Evolutionary conservation across 2,797 vertebrate genomes (phyloP).

Genomic region (Coccyzus lansbergi): DNA sequence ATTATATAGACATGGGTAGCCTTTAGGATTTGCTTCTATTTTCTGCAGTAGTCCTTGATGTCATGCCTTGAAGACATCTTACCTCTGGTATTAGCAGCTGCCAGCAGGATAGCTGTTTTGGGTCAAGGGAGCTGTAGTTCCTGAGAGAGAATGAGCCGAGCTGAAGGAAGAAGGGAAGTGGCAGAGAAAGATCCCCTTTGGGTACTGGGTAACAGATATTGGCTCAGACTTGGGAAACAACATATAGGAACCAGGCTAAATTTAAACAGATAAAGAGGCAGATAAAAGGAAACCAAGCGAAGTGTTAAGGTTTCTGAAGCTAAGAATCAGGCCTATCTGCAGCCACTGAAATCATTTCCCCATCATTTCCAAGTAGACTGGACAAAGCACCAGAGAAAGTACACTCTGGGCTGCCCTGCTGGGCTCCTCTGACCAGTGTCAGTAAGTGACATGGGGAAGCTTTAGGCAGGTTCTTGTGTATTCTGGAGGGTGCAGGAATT

Average conservation of each 20-base stretch:
- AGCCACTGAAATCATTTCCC: background rate
- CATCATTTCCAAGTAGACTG: conserved; percentile 68
- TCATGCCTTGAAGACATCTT: conserved; percentile 59
- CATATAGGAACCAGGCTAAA: conserved; percentile 60
- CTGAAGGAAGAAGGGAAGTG: conserved; percentile 39
- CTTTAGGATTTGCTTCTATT: conserved; percentile 63
- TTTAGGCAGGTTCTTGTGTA: conserved; percentile 1
- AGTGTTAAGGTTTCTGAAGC: conserved; percentile 51
- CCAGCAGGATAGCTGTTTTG: conserved; percentile 33
- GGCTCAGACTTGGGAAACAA: conserved; percentile 46
- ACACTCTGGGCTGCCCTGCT: background rate
- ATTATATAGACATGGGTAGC: conserved; percentile 42
- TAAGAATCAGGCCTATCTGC: conserved; percentile 2
- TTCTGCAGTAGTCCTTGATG: conserved; percentile 48
- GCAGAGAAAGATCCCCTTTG: conserved; percentile 46
- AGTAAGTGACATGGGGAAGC: background rate
- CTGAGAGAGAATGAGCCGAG: conserved; percentile 25
- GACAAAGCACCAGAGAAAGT: conserved; percentile 53
- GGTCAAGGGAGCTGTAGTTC: conserved; percentile 37
- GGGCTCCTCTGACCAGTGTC: background rate
- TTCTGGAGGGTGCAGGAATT: background rate
- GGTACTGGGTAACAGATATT: conserved; percentile 65
- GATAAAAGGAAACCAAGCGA: conserved; percentile 61
- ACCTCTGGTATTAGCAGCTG: conserved; percentile 57
- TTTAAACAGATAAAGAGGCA: conserved; percentile 66